phyloP scores from a whole-genome alignment of 2,888 invertebrate species.

The Cancer borealis region DNA sequence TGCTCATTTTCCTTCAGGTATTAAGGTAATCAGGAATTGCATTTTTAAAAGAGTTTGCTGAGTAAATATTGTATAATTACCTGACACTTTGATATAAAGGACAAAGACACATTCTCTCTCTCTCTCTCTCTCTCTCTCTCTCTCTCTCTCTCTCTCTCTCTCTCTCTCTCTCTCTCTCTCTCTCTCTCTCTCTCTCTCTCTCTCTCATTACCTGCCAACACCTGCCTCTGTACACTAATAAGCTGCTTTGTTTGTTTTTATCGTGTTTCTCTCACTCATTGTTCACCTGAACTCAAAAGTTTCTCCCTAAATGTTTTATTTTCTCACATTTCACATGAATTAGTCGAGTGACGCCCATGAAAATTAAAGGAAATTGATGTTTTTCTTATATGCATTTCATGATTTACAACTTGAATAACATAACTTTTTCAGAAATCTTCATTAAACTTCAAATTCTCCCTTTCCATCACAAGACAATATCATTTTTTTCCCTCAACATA shows the following conservation, averaged over 20 bases:
- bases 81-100: not conserved
- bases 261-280: not conserved
- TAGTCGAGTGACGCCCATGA: no score
- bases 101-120: not conserved
- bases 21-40: not conserved
- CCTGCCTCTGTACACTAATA: not conserved
- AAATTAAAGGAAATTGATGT: no score
- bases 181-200: constrained; percentile 52
- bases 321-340: not conserved
- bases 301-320: not conserved
- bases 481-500: not conserved
- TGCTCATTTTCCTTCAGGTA: not conserved
- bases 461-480: no score
- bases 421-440: no score
- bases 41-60: constrained; percentile 5
- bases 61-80: not conserved
- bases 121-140: constrained; percentile 30
- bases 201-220: not conserved
- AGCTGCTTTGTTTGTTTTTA: not conserved
- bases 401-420: no score
- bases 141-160: constrained; percentile 25
- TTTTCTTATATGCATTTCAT: no score
- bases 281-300: not conserved
- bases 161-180: constrained; percentile 35
- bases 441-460: no score